A percentile compares a stretch with the other conserved stretches of the same genome.
These are phyloP conservation scores for Brachionus asplanchnoidis DNA, from an alignment of 1,140 invertebrate species.

Conservation along the genomic window DNA sequence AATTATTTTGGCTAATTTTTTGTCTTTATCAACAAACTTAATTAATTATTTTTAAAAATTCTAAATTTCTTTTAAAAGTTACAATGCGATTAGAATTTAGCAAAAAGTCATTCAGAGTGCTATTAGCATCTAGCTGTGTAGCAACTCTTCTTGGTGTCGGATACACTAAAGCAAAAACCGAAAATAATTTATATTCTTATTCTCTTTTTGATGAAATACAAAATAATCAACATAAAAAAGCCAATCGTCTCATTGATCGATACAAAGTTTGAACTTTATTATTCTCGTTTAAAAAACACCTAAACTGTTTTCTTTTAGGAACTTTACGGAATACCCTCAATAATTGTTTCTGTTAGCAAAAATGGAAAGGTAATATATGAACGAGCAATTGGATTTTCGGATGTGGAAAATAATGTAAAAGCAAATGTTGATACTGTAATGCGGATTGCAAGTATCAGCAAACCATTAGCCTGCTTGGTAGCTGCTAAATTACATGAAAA, in stretches of 20 bases:
- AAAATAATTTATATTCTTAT: background rate
- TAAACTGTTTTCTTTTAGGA: background rate
- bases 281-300: too few species aligned
- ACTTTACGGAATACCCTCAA: background rate
- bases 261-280: background rate
- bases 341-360: background rate
- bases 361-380: background rate
- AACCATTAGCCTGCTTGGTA: slow-evolving; percentile 61
- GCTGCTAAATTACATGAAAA: slow-evolving; percentile 61
- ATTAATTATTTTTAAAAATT: background rate
- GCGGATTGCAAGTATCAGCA: slow-evolving; percentile 66
- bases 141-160: background rate
- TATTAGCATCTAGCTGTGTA: background rate
- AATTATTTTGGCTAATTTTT: background rate
- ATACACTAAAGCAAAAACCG: background rate
- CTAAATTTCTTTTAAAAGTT: background rate
- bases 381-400: slow-evolving; percentile 62
- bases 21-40: background rate
- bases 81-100: background rate
- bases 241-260: background rate
- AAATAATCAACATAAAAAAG: background rate
- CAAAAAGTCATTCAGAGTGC: background rate
- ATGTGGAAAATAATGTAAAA: slow-evolving; percentile 61
- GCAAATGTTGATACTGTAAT: slow-evolving; percentile 61
- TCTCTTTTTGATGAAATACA: background rate